Conservation (phyloP, 2,888 invertebrate species). For the Tachina lurida region DNA sequence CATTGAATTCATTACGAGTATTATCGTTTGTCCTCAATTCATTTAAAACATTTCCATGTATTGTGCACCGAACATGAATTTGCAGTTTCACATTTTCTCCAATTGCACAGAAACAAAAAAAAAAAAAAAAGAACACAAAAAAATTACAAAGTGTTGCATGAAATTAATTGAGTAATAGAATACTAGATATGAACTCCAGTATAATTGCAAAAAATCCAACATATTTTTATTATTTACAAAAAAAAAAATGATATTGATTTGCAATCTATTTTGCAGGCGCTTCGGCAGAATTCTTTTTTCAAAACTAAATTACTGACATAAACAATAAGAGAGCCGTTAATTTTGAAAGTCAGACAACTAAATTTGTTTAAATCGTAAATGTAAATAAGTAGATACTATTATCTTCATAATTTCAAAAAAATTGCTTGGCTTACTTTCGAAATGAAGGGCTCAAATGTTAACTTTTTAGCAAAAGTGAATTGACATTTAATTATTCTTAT, state of each 20-base stretch:
- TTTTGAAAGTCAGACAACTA: no score
- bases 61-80: conserved; percentile 1
- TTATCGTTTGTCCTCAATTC: conserved; percentile 54
- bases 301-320: not conserved
- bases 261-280: conserved; percentile 33
- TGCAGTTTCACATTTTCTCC: conserved; percentile 39
- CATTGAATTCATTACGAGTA: conserved; percentile 32
- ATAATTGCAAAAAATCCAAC: conserved; percentile 22
- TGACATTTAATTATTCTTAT: no score
- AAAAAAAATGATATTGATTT: conserved; percentile 15
- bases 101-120: conserved; percentile 34
- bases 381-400: no score
- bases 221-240: not conserved
- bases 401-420: no score
- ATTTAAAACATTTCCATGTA: conserved; percentile 41
- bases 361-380: no score
- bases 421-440: no score
- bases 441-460: no score
- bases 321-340: not conserved
- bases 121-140: conserved; percentile 5
- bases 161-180: conserved; percentile 55
- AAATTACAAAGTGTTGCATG: conserved; percentile 51
- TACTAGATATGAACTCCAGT: conserved; percentile 37
- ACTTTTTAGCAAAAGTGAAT: no score
- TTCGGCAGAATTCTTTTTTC: not conserved